phyloP scores from a whole-genome alignment of 2,888 invertebrate species.

The Lacanobia oleracea region DNA sequence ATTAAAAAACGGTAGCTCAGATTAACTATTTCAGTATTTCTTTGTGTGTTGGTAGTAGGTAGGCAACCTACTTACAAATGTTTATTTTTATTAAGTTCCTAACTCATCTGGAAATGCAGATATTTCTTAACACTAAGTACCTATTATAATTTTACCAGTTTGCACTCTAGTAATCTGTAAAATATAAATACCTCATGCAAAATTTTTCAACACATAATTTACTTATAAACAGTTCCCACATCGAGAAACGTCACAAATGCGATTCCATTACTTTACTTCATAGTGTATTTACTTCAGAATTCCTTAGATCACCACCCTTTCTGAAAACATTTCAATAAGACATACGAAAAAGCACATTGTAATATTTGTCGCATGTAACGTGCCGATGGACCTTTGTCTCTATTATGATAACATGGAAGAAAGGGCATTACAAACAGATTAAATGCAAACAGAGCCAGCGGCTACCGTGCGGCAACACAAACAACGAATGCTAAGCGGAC shows the following conservation, averaged over 20 bases:
- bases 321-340: constrained; percentile 43
- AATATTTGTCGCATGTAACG: constrained; percentile 49
- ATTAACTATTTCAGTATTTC: constrained; percentile 4
- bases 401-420: constrained; percentile 81
- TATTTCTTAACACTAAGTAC: background rate
- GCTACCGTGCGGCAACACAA: constrained; percentile 84
- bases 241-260: constrained; percentile 14
- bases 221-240: background rate
- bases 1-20: constrained; percentile 3
- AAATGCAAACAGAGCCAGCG: constrained; percentile 85
- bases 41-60: background rate
- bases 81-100: background rate
- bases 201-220: background rate
- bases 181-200: too few relatives aligned
- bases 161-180: background rate
- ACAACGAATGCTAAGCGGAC: constrained; percentile 85
- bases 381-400: constrained; percentile 70
- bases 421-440: constrained; percentile 87
- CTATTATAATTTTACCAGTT: background rate
- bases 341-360: constrained; percentile 36
- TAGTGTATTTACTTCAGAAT: constrained; percentile 23
- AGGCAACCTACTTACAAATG: too few relatives aligned
- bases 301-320: constrained; percentile 52
- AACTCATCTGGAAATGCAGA: background rate
- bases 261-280: constrained; percentile 26